Base-by-base conservation (phyloP, 2,888 invertebrate species). In the Eupithecia inturbata region DNA sequence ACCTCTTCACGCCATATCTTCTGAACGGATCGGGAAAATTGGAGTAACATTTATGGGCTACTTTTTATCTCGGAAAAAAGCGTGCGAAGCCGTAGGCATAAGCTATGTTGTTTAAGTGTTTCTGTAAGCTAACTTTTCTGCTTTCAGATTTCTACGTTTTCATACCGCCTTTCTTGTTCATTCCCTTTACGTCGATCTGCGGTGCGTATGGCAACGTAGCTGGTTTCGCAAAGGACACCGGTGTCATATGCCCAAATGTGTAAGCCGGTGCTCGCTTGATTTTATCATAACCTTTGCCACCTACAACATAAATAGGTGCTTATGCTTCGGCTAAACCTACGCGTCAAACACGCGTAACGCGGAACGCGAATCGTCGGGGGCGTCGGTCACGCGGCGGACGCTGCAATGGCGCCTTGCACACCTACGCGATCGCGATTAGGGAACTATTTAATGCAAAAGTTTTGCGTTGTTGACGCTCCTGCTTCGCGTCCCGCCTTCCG, bases 221-320 rank as follows among this genome's bases (percentile, higher is more conserved):
- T 0, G 89, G 86, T 63, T 91, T 91, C 12, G 45, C 2, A 7
- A 82, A 74, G 36, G 28, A 75, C 0, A 75, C 9, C 9, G 88
- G 88, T 0, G 87, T 88, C 6, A 77, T 75, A 53, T 82, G 80
- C 6, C 93, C 92, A 66, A 93, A 92, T 1, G 90, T 88, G 75
- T 90, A 93, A 0, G 92, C 92, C n/a, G 93, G 93, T 0, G 89
- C 85, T 31, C 90, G 89, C 75, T 85, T 90, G 75, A 93, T 91
- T 68, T 87, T 88, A 19, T 88, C 88, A 77, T 86, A 91, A 0
- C 93, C 93, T 19, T 83, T 85, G 0, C 92, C 92, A 82, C 92
- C 93, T 93, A 71, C 19, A 82, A 64, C 41, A 72, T 16, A 64
- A 10, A 33, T 39, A 33, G 45, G 73, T 71, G 68, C 39, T 49